Evolutionary conservation across 1,140 invertebrate species (phyloP), one percentile per base, ranked within the genome.

Genomic region (Vanessa atalanta): DNA sequence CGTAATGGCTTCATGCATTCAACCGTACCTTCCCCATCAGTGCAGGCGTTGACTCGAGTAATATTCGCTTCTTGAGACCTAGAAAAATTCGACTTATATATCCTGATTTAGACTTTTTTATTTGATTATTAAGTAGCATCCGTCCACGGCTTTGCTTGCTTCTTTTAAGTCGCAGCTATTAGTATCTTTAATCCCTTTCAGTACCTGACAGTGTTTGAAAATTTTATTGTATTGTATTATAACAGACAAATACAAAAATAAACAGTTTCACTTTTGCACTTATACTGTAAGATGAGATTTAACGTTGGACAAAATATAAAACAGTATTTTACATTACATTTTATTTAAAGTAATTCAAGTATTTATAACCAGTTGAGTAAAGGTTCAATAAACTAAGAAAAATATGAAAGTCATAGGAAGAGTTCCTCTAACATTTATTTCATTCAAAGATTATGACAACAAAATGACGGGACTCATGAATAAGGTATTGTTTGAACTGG

Each of bases 51-150:
- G 6, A 91, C 84, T 51, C 89, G 90, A 61, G 93, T 89, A 75
- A 92, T 61, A 79, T 94, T 90, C 89, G 95, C 79, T 92, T 94
- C 87, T 93, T 95, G 77, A 89, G 95, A 77, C 93, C 95, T 84
- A 77, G 3, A 8, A 61, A 60, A 20, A 11, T 43, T 43, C 9
- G 0, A 9, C 37, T 43, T 15, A 51, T 12, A 51, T n/a, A 12
- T 51, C 4, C n/a, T 51, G 14, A 15, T n/a, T 51, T 43, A 1
- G 37, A 7, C 2, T 51, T 51, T 50, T 14, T n/a, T 51, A 51
- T 6, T 15, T 51, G 0, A 51, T 51, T 6, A 51, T 31, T 31
- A 31, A 31, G 3, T 31, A 31, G 26, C 26, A 4, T 31, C 26
- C 26, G 6, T 2, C 26, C 26, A 31, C 26, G 26, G 2, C 20